Percentiles rank a stretch among this genome's conserved stretches.
Evolutionary conservation across 2,888 invertebrate genomes (phyloP).

Genomic region (Deilephila elpenor): DNA sequence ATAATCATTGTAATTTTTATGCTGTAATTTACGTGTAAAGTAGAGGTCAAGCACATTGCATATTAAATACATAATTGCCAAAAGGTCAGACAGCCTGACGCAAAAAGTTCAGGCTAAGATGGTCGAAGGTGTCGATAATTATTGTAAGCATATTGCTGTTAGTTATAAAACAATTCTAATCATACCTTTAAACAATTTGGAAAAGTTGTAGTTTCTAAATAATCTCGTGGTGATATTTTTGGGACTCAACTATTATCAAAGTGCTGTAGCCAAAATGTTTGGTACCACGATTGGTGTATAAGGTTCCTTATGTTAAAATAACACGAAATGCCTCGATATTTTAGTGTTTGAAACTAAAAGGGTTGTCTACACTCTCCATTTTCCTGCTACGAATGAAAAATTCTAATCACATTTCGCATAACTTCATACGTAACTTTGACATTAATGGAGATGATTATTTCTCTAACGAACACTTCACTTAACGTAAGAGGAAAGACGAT

Average conservation of each 20-base stretch:
- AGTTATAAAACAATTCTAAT: no score
- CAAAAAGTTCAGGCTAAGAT: not conserved
- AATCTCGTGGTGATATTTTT: no score
- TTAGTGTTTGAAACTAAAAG: not conserved
- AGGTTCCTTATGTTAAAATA: no score
- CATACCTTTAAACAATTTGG: no score
- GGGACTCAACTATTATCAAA: no score
- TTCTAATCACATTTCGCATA: not conserved
- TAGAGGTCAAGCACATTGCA: not conserved
- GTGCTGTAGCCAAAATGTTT: no score
- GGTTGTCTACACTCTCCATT: not conserved
- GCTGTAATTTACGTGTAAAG: not conserved
- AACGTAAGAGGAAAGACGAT: constrained; percentile 15
- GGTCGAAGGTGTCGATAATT: not conserved
- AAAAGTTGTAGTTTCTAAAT: no score
- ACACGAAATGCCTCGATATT: no score
- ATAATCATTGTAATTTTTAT: not conserved
- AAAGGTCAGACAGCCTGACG: not conserved
- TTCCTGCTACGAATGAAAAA: not conserved
- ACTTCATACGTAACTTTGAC: not conserved
- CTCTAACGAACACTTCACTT: not conserved
- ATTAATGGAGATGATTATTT: constrained; percentile 4
- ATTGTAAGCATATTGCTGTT: no score
- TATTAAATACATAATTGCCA: constrained; percentile 1
- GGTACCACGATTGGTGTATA: no score